These are phyloP conservation scores for Listrodromus nycthemerus DNA, from an alignment of 2,888 invertebrate species.

Conservation along the genomic window DNA sequence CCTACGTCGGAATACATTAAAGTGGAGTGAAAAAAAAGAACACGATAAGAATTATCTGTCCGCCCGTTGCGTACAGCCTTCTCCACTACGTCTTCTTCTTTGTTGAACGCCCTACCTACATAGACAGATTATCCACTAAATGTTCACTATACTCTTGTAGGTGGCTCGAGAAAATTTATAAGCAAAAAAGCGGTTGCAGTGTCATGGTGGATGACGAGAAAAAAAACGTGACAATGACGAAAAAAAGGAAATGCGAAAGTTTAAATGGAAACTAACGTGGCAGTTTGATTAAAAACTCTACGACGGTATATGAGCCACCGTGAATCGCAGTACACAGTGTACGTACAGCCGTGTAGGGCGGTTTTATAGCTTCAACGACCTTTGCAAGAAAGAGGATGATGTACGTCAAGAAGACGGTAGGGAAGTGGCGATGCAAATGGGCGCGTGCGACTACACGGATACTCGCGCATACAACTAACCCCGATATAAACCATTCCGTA, in stretches of 20 bases:
- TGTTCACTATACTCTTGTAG: background rate
- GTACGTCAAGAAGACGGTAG: slow-evolving; percentile 43
- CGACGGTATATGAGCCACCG: slow-evolving; percentile 5
- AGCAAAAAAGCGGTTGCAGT: background rate
- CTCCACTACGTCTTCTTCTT: background rate
- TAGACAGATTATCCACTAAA: background rate
- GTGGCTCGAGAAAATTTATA: background rate
- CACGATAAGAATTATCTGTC: slow-evolving; percentile 26
- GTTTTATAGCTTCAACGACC: slow-evolving; percentile 3
- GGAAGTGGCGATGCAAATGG: slow-evolving; percentile 47
- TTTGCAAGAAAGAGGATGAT: slow-evolving; percentile 24
- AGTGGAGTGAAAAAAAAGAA: slow-evolving; percentile 31
- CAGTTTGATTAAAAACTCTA: slow-evolving; percentile 52
- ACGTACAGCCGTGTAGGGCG: background rate
- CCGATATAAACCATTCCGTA: slow-evolving; percentile 44
- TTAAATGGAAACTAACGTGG: slow-evolving; percentile 39
- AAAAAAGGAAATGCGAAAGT: slow-evolving; percentile 12
- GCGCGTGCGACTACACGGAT: slow-evolving; percentile 38
- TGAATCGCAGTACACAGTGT: slow-evolving; percentile 5
- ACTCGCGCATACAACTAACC: slow-evolving; percentile 21
- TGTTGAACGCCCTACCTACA: slow-evolving; percentile 4
- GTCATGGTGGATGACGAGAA: slow-evolving; percentile 15
- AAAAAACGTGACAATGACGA: background rate
- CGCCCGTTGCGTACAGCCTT: slow-evolving; percentile 8
- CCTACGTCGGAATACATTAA: slow-evolving; percentile 34